Evolutionary conservation across 2,113 vertebrate genomes (phyloP), one percentile per base, ranked within the genome.

Genomic region (Rhagologus leucostigma): DNA sequence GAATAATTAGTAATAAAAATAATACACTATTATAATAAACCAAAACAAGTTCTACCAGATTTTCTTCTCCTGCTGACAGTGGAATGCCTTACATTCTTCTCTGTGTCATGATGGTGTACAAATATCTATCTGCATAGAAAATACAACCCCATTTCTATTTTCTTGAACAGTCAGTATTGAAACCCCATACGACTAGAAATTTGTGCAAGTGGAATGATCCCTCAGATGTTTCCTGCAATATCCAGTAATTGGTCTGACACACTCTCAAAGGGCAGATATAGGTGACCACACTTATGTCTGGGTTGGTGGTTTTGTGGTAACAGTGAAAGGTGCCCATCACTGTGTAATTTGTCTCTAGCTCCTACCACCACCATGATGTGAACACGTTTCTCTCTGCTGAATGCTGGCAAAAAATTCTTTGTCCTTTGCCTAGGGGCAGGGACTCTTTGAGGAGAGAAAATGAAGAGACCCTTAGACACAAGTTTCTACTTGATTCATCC

Each of bases 1-100:
- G 79, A 93, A 90, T 86, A 94, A 92, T 84, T 83, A 83, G 55
- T 74, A 94, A 92, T 84, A 93, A 97, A 92, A 90, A 92, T 87
- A 90, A 82, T 78, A 64, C 62, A 71, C 12, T 77, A 82, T 82
- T 79, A 91, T 82, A 93, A 92, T 87, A 91, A 89, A 92, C 52
- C 37, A 64, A 96, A 96, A 62, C n/a, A 78, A 68, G 20, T 60
- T 65, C 11, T 64, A 86, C 27, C 13, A 92, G 46, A 91, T 57
- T 62, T 64, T 71, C 85, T 85, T 90, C 46, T 27, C 44, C 33
- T 81, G 6, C 22, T 67, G 52, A 46, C 33, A 77, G 68, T 52
- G 55, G 41, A 90, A 87, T 76, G 57, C 30, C 12, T 86, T 70
- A n/a, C 30, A 29, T 65, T 83, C 26, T 46, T 76, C 22, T 82